Evolutionary conservation across 2,888 invertebrate genomes (phyloP), one percentile per base, ranked within the genome.

Genomic region (Chironomus riparius): DNA sequence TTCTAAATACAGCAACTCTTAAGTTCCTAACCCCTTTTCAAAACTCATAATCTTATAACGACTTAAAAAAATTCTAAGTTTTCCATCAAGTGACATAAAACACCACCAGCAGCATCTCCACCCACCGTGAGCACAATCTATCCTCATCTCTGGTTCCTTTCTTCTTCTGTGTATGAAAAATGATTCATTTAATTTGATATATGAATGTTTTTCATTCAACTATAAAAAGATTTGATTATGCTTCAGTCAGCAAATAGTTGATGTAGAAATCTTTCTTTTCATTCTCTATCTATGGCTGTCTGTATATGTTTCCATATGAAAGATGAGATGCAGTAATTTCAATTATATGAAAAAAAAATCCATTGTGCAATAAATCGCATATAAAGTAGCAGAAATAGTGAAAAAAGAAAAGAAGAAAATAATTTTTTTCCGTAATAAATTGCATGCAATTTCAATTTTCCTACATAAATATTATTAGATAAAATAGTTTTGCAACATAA

Each of bases 151-250:
- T 13, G n/a, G 2, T 18, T 56, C 15, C 15, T 15, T 50, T 50
- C 6, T 4, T 48, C 7, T 21, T 24, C 38, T 38, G 38, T 7
- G 2, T 10, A 38, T 72, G 72, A 72, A 72, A 72, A 72, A 72
- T 72, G 72, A 62, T 62, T 72, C 62, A 62, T 72, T 72, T 72
- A 72, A 72, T 61, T 72, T 72, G 72, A 72, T 61, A 38, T 72
- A 72, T 72, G 72, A 62, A 61, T 61, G 61, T 61, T 72, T 61
- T 72, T 22, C 47, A 72, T 72, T 72, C 72, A 72, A 62, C 61
- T 72, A 18, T 50, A 62, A 72, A n/a, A 72, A 61, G 62, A 72
- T 72, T 72, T 62, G 72, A 72, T 72, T 56, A 71, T 47, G 56
- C 71, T 71, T 71, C 21, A 18, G 48, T 70, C n/a, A 56, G 56